Conservation (phyloP, 2,113 vertebrate species). For the Anguilla rostrata region DNA sequence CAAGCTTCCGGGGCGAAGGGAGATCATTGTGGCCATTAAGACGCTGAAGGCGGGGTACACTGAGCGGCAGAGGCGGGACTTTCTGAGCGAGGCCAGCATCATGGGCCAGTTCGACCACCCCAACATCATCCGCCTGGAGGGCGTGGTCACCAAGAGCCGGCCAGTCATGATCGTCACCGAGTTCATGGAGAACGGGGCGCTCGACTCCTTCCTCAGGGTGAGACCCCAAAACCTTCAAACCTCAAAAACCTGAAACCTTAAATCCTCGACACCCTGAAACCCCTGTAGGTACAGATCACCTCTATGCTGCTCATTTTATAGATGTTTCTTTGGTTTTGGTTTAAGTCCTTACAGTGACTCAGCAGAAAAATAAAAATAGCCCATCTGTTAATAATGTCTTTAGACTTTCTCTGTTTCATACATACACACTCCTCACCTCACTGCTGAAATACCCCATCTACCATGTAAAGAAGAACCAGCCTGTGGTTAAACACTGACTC, state of each 20-base stretch:
- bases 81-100: constrained; percentile 94
- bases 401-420: not conserved
- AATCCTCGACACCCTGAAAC: constrained; percentile 1
- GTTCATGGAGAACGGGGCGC: constrained; percentile 98
- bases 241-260: constrained; percentile 34
- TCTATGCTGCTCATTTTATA: not conserved
- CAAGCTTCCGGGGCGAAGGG: constrained; percentile 86
- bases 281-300: no score
- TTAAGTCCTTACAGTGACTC: not conserved
- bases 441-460: constrained; percentile 13
- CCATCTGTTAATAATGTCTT: constrained; percentile 15
- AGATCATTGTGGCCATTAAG: constrained; percentile 95
- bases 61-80: constrained; percentile 91
- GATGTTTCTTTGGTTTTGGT: not conserved
- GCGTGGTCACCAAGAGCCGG: constrained; percentile 94
- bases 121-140: constrained; percentile 96
- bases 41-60: constrained; percentile 97
- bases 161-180: constrained; percentile 97
- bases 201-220: constrained; percentile 97
- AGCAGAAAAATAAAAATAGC: not conserved
- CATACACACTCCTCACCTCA: constrained; percentile 4
- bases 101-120: constrained; percentile 99
- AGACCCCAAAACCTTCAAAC: constrained; percentile 52
- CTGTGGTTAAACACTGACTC: constrained; percentile 10
- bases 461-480: constrained; percentile 24